Conservation (phyloP, 2,797 vertebrate genomes). For the Myotis vivesi region DNA sequence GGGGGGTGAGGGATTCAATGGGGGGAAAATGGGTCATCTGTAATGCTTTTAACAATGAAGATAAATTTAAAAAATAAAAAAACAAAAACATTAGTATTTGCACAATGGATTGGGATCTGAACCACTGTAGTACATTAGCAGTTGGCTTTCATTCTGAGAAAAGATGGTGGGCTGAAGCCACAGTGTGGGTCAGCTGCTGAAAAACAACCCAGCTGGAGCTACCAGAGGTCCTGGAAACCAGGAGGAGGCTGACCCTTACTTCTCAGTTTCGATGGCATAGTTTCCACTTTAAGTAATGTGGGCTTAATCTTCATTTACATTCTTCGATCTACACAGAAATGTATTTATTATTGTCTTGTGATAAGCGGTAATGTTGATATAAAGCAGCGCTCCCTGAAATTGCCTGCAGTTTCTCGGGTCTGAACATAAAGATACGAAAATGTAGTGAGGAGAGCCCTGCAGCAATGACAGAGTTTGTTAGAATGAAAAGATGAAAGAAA, state of each 20-base stretch:
- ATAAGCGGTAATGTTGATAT: constrained; percentile 81
- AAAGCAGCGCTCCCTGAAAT: constrained; percentile 79
- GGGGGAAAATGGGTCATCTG: too few relatives aligned
- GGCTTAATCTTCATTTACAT: constrained; percentile 63
- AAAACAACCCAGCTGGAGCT: background rate
- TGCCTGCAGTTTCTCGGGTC: constrained; percentile 66
- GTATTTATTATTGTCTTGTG: constrained; percentile 65
- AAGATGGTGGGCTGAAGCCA: background rate
- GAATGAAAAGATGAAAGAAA: constrained; percentile 50
- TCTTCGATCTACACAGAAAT: constrained; percentile 57
- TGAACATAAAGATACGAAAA: constrained; percentile 39
- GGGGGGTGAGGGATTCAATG: too few relatives aligned
- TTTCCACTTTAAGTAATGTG: constrained; percentile 69
- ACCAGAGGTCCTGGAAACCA: background rate
- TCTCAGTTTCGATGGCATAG: constrained; percentile 38
- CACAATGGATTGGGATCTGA: background rate
- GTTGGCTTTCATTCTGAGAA: background rate
- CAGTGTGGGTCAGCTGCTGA: background rate
- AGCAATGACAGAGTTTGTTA: constrained; percentile 57
- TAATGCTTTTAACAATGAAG: too few relatives aligned
- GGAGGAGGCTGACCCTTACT: background rate
- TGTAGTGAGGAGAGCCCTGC: background rate
- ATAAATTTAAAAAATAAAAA: too few relatives aligned
- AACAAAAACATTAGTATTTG: background rate
- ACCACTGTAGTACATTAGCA: background rate